Evolutionary conservation across 2,113 vertebrate species (phyloP).

Genomic region (Felis chaus): DNA sequence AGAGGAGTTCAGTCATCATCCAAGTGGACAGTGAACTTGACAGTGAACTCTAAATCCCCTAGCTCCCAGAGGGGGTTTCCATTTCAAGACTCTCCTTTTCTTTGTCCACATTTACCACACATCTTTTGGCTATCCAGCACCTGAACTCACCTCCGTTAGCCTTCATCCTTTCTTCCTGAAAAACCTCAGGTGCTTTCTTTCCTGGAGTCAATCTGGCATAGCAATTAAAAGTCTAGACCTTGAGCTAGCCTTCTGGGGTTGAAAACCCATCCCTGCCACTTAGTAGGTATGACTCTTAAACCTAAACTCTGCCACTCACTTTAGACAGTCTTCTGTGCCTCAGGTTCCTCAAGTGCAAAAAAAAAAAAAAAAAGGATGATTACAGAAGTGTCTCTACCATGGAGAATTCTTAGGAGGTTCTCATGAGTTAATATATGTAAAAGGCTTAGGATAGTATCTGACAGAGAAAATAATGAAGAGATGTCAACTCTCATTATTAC

Average conservation of each 20-base stretch:
- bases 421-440: neutral
- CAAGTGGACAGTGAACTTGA: neutral
- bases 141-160: neutral
- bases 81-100: neutral
- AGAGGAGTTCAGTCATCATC: neutral
- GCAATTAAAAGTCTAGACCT: neutral
- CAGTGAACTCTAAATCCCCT: neutral
- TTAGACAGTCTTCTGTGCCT: neutral
- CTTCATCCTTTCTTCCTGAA: neutral
- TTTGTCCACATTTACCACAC: neutral
- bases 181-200: neutral
- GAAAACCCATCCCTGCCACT: neutral
- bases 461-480: neutral
- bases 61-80: neutral
- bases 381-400: neutral
- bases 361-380: slow-evolving; percentile 1
- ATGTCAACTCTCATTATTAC: neutral
- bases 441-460: neutral
- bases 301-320: neutral
- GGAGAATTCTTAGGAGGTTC: neutral
- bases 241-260: neutral
- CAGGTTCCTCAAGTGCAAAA: slow-evolving; percentile 3
- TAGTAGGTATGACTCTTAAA: neutral
- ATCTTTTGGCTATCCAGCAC: neutral
- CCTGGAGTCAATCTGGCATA: neutral